A percentile compares a stretch with the other conserved stretches of the same genome.
Evolutionary conservation across 2,797 vertebrate species (phyloP).

Genomic region (Esox lucius): DNA sequence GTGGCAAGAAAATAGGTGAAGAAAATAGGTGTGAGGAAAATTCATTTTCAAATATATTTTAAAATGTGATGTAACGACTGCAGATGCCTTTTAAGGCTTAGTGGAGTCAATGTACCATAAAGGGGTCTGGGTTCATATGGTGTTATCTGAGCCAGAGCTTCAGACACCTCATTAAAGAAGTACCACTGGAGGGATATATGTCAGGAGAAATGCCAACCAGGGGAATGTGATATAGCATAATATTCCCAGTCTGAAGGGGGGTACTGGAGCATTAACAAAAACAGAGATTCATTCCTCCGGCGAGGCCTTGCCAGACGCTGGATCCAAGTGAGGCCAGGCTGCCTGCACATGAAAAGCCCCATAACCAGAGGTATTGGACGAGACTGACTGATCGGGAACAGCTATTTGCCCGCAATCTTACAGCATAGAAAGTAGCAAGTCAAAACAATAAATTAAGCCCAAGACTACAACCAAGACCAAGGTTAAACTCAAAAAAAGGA

Average conservation of each 20-base stretch:
- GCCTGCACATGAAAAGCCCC: conserved; percentile 49
- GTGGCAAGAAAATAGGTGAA: too few species aligned
- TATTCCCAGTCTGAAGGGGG: conserved; percentile 21
- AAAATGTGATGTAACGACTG: too few species aligned
- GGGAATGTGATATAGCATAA: conserved; percentile 37
- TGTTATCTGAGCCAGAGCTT: not conserved
- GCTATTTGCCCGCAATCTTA: conserved; percentile 59
- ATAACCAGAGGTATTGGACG: conserved; percentile 61
- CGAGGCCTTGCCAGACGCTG: conserved; percentile 45
- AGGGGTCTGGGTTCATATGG: not conserved
- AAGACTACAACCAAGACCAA: conserved; percentile 66
- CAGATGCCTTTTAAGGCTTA: not conserved
- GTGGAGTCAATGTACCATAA: not conserved
- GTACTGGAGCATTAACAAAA: conserved; percentile 50
- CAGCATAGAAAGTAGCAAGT: conserved; percentile 61
- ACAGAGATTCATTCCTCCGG: conserved; percentile 45
- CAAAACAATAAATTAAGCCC: conserved; percentile 71
- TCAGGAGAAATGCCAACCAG: conserved; percentile 36
- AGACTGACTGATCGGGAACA: conserved; percentile 62
- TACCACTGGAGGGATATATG: conserved; percentile 27
- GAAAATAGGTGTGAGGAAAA: too few species aligned
- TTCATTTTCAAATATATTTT: too few species aligned
- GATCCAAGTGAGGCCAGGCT: conserved; percentile 35
- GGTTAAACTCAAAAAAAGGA: conserved; percentile 65
- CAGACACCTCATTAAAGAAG: conserved; percentile 51